phyloP scores from a whole-genome alignment of 1,140 invertebrate species.

The Apis dorsata region DNA sequence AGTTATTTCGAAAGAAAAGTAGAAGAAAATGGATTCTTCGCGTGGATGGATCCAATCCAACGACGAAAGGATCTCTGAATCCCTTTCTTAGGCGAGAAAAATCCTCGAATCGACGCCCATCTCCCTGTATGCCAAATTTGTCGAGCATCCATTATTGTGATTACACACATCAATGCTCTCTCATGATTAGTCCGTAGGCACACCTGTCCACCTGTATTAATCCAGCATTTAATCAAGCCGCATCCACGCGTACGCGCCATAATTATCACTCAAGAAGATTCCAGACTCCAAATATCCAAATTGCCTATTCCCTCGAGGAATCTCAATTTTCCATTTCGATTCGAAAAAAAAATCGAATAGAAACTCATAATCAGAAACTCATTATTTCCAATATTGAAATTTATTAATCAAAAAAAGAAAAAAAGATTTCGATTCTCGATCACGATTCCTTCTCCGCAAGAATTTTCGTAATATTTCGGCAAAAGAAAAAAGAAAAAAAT shows the following conservation, averaged over 20 bases:
- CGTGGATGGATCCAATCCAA: too few relatives aligned
- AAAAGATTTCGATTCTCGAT: too few relatives aligned
- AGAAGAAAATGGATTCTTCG: too few relatives aligned
- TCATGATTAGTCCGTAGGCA: conserved; percentile 11
- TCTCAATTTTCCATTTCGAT: background rate
- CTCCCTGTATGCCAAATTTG: background rate
- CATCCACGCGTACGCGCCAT: background rate
- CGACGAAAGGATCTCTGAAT: background rate
- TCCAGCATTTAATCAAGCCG: conserved; percentile 19
- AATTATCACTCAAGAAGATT: background rate
- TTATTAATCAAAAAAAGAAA: too few relatives aligned
- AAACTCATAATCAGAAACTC: too few relatives aligned
- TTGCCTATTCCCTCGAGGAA: background rate
- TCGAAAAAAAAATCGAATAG: too few relatives aligned
- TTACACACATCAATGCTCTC: conserved; percentile 21
- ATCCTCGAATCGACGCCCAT: background rate
- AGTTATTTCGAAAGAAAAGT: too few relatives aligned
- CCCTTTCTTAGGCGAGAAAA: background rate
- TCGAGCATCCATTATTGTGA: conserved; percentile 20
- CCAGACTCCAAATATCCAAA: too few relatives aligned
- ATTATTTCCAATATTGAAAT: too few relatives aligned
- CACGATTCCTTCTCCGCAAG: too few relatives aligned
- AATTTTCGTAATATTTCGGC: too few relatives aligned
- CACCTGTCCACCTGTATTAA: conserved; percentile 31
- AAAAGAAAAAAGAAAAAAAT: too few relatives aligned